phyloP scores from a whole-genome alignment of 2,888 invertebrate species.

The Ophion slaviceki region DNA sequence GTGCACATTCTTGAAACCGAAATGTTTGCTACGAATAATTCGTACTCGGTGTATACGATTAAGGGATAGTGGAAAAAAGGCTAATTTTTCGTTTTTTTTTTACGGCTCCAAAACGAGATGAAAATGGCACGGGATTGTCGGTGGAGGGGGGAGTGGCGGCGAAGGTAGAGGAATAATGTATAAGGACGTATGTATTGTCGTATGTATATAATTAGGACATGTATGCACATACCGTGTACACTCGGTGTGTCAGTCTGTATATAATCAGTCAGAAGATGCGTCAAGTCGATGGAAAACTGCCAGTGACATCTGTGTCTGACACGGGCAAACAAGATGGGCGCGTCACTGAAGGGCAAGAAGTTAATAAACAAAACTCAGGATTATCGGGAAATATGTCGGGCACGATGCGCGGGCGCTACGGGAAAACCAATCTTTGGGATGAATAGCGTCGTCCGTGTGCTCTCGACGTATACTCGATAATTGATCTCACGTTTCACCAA shows the following conservation, averaged over 20 bases:
- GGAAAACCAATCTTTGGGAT: background rate
- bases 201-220: slow-evolving; percentile 72
- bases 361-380: background rate
- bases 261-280: slow-evolving; percentile 72
- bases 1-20: background rate
- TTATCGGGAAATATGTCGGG: background rate
- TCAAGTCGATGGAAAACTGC: slow-evolving; percentile 67
- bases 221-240: slow-evolving; percentile 71
- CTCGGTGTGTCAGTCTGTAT: slow-evolving; percentile 71
- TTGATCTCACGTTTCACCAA: background rate
- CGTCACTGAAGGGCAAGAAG: background rate
- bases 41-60: slow-evolving; percentile 11
- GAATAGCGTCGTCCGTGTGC: background rate
- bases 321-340: background rate
- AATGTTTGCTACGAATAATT: background rate
- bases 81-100: background rate
- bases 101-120: background rate
- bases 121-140: background rate
- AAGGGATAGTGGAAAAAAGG: background rate
- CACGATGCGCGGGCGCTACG: background rate
- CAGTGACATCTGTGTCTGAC: slow-evolving; percentile 27
- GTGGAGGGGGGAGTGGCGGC: background rate
- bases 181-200: slow-evolving; percentile 71
- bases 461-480: background rate
- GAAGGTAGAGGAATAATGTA: slow-evolving; percentile 53